Conservation (phyloP, 2,113 vertebrate species). For the Lamprotornis superbus region DNA sequence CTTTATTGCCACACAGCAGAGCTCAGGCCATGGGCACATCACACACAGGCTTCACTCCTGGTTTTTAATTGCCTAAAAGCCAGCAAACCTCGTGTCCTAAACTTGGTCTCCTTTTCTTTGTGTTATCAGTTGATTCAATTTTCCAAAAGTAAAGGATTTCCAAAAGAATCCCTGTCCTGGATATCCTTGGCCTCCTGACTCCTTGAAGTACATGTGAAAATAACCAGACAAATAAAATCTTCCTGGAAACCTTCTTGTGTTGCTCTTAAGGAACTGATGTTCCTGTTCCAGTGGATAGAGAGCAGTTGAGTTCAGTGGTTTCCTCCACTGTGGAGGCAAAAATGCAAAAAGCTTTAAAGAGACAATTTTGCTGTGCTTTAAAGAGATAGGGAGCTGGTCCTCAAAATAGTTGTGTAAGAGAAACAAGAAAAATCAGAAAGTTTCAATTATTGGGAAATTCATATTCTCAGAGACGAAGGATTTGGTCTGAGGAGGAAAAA, state of each 20-base stretch:
- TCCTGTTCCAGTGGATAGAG: neutral
- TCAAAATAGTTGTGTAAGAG: neutral
- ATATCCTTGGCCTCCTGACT: neutral
- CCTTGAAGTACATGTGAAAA: neutral
- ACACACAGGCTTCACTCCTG: neutral
- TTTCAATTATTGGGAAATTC: neutral
- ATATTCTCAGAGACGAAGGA: neutral
- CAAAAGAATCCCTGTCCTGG: neutral
- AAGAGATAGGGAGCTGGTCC: neutral
- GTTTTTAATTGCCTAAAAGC: neutral
- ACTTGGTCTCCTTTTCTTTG: neutral
- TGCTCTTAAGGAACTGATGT: neutral
- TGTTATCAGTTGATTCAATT: neutral
- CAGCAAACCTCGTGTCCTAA: neutral
- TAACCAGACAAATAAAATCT: neutral
- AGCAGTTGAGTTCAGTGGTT: neutral
- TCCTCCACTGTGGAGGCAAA: neutral
- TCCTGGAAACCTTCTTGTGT: neutral
- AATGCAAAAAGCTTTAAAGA: neutral
- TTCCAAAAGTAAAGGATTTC: neutral
- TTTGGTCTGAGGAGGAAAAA: neutral
- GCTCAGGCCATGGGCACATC: neutral
- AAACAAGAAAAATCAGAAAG: neutral
- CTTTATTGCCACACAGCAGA: neutral
- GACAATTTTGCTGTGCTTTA: neutral